These are phyloP conservation scores for Drosophila repletoides DNA, from an alignment of 1,140 invertebrate species.

Conservation along the genomic window DNA sequence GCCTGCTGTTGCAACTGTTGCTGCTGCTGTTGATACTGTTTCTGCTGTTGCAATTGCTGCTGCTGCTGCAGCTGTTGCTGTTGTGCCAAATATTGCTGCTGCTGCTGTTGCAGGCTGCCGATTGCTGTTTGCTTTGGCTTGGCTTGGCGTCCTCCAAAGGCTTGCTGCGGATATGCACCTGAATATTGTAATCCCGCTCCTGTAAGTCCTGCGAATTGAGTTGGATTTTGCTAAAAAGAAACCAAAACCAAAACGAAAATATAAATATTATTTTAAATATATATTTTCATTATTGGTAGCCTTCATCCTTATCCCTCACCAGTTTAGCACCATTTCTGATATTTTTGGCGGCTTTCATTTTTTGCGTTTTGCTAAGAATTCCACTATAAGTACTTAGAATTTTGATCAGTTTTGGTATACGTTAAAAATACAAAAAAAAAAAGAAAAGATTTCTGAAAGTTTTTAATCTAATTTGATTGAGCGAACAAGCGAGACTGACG, in stretches of 20 bases:
- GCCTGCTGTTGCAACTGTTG: constrained; percentile 6
- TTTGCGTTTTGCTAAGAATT: background rate
- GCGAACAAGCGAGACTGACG: constrained; percentile 39
- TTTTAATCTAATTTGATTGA: constrained; percentile 26
- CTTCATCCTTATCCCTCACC: background rate
- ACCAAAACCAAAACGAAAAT: background rate
- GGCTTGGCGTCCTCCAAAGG: background rate
- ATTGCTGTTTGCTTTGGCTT: constrained; percentile 15
- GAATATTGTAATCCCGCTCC: constrained; percentile 34
- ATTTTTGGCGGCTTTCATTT: constrained; percentile 31
- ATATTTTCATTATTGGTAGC: background rate
- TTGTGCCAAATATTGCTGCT: constrained; percentile 12
- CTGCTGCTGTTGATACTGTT: constrained; percentile 7
- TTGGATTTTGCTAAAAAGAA: constrained; percentile 20
- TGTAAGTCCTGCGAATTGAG: constrained; percentile 27
- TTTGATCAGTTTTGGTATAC: background rate
- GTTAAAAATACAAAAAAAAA: background rate
- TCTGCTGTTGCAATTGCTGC: constrained; percentile 8
- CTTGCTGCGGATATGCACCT: constrained; percentile 19
- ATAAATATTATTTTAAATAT: background rate
- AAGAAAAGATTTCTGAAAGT: constrained; percentile 19
- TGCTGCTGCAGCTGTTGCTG: constrained; percentile 10
- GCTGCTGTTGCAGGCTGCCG: constrained; percentile 19
- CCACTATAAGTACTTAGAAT: background rate
- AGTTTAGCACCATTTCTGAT: constrained; percentile 14